phyloP scores from a whole-genome alignment of 2,113 vertebrate genomes.

The Lipotes vexillifer region DNA sequence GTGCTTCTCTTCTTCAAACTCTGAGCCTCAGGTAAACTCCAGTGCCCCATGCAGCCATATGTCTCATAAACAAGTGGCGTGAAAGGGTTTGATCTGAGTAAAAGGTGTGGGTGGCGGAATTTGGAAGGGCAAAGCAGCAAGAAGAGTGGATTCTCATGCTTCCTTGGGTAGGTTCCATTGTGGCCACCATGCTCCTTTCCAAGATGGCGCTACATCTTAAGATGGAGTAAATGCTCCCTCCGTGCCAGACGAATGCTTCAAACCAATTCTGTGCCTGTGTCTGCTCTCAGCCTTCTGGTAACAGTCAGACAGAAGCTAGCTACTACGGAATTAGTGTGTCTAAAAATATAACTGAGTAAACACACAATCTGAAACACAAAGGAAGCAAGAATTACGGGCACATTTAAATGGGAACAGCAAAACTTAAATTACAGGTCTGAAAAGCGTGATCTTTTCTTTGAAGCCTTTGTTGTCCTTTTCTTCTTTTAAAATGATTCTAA shows the following conservation, averaged over 20 bases:
- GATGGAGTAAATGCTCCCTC: background rate
- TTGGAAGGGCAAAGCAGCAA: background rate
- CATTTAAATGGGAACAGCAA: background rate
- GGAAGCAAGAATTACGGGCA: background rate
- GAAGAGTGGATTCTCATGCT: background rate
- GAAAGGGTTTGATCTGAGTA: background rate
- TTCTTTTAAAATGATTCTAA: background rate
- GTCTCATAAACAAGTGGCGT: background rate
- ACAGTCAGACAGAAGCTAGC: background rate
- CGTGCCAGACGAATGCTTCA: background rate
- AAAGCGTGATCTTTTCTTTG: background rate
- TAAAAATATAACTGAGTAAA: constrained; percentile 31
- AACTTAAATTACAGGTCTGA: background rate
- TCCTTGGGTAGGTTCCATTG: rapidly evolving
- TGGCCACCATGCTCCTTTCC: background rate
- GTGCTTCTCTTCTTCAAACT: background rate
- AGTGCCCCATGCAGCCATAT: background rate
- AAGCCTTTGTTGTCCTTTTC: background rate
- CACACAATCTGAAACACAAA: background rate
- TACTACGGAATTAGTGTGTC: background rate
- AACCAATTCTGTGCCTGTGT: rapidly evolving
- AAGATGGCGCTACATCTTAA: background rate
- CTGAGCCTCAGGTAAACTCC: background rate
- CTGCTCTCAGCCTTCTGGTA: background rate
- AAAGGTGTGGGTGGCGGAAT: background rate